phyloP scores from a whole-genome alignment of 2,113 vertebrate genomes.

The Dromaius novaehollandiae region DNA sequence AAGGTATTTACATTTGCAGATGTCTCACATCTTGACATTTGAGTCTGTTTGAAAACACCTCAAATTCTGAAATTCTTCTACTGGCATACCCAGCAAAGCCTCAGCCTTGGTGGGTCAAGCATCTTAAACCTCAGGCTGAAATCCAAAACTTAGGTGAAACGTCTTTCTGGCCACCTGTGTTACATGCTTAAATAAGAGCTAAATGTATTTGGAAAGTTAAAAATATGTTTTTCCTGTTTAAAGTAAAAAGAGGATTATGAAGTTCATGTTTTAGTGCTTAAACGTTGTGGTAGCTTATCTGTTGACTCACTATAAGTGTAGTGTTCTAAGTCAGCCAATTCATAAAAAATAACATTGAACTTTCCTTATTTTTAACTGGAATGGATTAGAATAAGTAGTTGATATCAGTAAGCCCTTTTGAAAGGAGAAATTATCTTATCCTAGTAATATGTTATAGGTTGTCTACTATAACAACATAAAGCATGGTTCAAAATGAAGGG shows the following conservation, averaged over 20 bases:
- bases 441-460: neutral
- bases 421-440: neutral
- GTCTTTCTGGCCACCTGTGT: neutral
- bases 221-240: neutral
- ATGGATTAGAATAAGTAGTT: neutral
- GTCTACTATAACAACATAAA: neutral
- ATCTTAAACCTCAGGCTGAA: neutral
- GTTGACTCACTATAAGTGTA: neutral
- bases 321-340: neutral
- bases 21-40: neutral
- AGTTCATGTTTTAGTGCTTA: neutral
- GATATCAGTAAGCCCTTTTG: neutral
- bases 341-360: neutral
- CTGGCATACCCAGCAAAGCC: neutral
- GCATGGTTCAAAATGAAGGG: neutral
- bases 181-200: neutral
- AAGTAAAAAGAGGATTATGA: neutral
- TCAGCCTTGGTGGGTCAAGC: neutral
- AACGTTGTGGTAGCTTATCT: neutral
- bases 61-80: neutral
- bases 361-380: neutral
- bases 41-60: neutral
- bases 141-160: neutral
- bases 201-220: neutral
- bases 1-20: neutral